A percentile compares a stretch with the other conserved stretches of the same genome.
These are phyloP conservation scores for Aurelia coerulea DNA, from an alignment of 30 jellyfish, hydroid and myxozoan genomes.

Conservation along the genomic window DNA sequence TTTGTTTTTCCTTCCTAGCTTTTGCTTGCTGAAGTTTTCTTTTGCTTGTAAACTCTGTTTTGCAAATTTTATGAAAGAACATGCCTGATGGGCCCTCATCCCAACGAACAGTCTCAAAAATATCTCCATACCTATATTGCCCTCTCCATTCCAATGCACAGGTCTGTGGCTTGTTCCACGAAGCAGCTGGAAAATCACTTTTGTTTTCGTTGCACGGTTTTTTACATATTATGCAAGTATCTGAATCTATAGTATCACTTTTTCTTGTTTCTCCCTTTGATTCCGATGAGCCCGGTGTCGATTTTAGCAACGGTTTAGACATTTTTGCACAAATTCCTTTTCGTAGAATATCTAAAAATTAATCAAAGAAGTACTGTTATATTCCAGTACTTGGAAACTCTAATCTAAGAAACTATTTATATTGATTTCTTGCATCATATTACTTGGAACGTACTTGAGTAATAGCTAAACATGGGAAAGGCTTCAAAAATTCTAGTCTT, in stretches of 20 bases:
- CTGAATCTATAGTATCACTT: constrained; percentile 12
- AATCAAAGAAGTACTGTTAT: too few species aligned
- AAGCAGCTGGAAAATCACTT: too few species aligned
- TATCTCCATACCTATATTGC: constrained; percentile 18
- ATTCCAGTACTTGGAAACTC: too few species aligned
- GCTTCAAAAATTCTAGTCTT: too few species aligned
- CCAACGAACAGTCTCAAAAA: constrained; percentile 17
- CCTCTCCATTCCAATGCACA: constrained; percentile 28
- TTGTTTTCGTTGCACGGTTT: too few species aligned
- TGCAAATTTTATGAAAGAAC: constrained; percentile 17
- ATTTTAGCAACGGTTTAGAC: too few species aligned
- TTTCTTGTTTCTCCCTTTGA: constrained; percentile 7
- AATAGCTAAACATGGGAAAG: too few species aligned
- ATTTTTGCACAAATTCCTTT: too few species aligned
- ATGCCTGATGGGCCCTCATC: constrained; percentile 28
- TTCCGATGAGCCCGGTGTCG: constrained; percentile 14
- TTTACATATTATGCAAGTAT: constrained; percentile 19
- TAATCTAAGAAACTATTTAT: too few species aligned
- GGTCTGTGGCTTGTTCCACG: constrained; percentile 3
- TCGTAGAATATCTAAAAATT: too few species aligned
- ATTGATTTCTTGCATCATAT: too few species aligned
- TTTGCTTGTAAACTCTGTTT: constrained; percentile 20
- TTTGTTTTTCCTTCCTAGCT: constrained; percentile 27
- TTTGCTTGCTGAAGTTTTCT: constrained; percentile 33
- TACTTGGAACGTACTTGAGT: too few species aligned